These are phyloP conservation scores for Coluber constrictor DNA, from an alignment of 2,797 vertebrate genomes.

Conservation along the genomic window DNA sequence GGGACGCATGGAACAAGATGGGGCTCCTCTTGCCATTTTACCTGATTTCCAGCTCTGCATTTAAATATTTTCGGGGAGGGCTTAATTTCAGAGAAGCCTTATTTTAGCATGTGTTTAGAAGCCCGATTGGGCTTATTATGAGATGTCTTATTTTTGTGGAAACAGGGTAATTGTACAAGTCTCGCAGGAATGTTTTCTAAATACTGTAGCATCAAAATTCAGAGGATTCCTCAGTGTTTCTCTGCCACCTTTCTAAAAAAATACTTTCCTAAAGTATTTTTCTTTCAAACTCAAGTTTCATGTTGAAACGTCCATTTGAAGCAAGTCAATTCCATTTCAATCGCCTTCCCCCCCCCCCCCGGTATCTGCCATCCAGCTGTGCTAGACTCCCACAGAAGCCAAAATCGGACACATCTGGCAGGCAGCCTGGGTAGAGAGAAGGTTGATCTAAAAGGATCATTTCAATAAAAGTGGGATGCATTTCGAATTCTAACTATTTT, in stretches of 20 bases:
- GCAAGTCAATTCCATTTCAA: background rate
- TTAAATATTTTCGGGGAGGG: no score
- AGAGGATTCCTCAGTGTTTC: background rate
- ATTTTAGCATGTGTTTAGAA: no score
- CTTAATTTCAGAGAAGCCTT: no score
- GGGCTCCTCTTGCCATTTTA: no score
- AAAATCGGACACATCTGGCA: background rate
- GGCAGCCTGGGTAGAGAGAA: background rate
- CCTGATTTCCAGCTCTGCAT: no score
- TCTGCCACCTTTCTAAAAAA: background rate
- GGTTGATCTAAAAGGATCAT: background rate
- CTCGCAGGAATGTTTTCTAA: background rate
- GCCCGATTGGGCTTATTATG: no score
- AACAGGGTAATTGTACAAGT: background rate
- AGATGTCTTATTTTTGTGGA: no score
- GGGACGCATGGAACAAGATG: no score
- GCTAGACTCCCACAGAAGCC: background rate
- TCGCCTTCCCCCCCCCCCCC: background rate
- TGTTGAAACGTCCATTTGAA: background rate
- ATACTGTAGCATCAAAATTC: background rate
- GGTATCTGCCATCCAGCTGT: background rate
- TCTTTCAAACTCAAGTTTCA: background rate
- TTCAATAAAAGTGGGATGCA: background rate
- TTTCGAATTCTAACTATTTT: background rate
- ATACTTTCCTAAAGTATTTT: background rate